Base-by-base conservation (phyloP, 2,888 invertebrate genomes). In the Ophioninae sp. region DNA sequence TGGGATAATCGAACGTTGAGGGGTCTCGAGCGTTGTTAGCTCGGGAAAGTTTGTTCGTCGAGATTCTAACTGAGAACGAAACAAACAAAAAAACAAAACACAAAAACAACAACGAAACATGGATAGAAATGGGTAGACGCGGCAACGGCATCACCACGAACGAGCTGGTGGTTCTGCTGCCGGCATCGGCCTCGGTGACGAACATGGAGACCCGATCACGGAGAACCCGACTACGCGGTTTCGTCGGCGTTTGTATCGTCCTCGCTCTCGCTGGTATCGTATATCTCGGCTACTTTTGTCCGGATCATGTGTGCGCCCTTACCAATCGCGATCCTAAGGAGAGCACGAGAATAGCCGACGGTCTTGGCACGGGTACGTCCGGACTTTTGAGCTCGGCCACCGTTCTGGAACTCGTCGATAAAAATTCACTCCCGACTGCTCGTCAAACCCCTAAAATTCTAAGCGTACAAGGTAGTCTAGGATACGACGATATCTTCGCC, bases 221-320 rank as follows among this genome's bases (percentile, higher is more conserved):
- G 90, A 96, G 95, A 93, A 92, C 90, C 86, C 93, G 92, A 87
- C 94, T 97, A 92, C 95, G 96, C 92, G 96, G 96, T 94, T 95
- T 97, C 92, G 96, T 96, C 91, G 94, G 97, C 91, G 95, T 97
- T 93, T 97, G 97, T 94, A 94, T 97, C 91, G 95, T 96, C 89
- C 94, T 97, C 91, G 96, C 97, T 88, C 94, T 97, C 86, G 96
- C 96, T 92, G 97, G 97, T 87, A 97, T 97, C 93, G 95, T 98
- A 88, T 97, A 97, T 90, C 96, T 97, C 93, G 97, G 97, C 90
- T 97, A 97, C 93, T 97, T 97, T 92, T 97, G 97, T 92, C 97
- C 97, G 86, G 97, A 97, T 93, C 96, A 97, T 95, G 96, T 96
- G 88, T 96, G 96, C 93, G 96, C 96, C 65, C 92, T 96, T 86